Evolutionary conservation across 2,113 vertebrate species (phyloP).

Genomic region (Electrona antarctica): DNA sequence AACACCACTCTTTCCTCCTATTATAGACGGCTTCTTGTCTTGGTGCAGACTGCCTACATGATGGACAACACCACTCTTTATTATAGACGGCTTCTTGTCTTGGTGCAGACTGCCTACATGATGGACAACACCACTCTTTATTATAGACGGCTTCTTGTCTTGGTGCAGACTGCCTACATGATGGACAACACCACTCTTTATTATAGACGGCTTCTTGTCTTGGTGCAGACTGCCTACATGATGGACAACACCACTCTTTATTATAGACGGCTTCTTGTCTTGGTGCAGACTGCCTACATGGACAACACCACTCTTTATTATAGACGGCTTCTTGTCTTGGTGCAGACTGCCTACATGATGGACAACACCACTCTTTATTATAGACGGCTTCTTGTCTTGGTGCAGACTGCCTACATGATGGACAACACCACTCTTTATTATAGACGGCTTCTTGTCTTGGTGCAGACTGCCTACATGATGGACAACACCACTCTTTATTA

Average conservation of each 20-base stretch:
- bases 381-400: conserved; percentile 40
- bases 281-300: conserved; percentile 14
- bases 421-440: conserved; percentile 51
- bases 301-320: conserved; percentile 51
- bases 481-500: conserved; percentile 51
- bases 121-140: conserved; percentile 42
- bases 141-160: conserved; percentile 48
- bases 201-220: conserved; percentile 48
- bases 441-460: conserved; percentile 40
- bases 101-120: conserved; percentile 14
- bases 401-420: conserved; percentile 7
- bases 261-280: conserved; percentile 48
- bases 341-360: conserved; percentile 7
- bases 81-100: conserved; percentile 48
- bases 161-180: conserved; percentile 14
- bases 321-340: conserved; percentile 40
- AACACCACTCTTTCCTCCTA: conserved; percentile 49
- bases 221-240: conserved; percentile 14
- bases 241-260: conserved; percentile 42
- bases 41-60: conserved; percentile 14
- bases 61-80: conserved; percentile 42
- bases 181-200: conserved; percentile 42
- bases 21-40: conserved; percentile 48
- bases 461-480: conserved; percentile 7
- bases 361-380: conserved; percentile 51